Percentiles rank a stretch among this genome's conserved stretches.
These are phyloP conservation scores for Orthosia gracilis DNA, from an alignment of 2,888 invertebrate genomes.

Conservation along the genomic window DNA sequence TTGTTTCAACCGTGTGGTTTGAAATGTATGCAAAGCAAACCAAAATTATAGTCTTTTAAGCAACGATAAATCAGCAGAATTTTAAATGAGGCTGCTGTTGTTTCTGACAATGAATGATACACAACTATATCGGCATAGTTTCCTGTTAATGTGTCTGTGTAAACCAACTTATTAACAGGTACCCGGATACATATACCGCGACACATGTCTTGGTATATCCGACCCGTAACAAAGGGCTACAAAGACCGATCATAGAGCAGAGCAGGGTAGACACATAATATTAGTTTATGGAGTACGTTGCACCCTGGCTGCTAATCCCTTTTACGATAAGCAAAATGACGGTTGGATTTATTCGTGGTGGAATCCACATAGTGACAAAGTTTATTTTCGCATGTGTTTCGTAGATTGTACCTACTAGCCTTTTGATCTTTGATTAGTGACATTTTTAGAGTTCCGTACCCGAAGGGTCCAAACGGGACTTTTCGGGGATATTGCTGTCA, in stretches of 20 bases:
- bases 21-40: neutral
- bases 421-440: neutral
- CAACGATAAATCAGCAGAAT: neutral
- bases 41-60: neutral
- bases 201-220: slow-evolving; percentile 41
- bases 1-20: neutral
- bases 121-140: neutral
- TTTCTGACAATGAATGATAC: too few species aligned
- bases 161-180: slow-evolving; percentile 41
- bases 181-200: slow-evolving; percentile 19
- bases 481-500: too few species aligned
- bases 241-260: slow-evolving; percentile 17
- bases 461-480: too few species aligned
- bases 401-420: neutral
- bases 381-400: slow-evolving; percentile 19
- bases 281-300: slow-evolving; percentile 18
- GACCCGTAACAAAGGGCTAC: slow-evolving; percentile 32
- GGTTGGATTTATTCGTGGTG: slow-evolving; percentile 44
- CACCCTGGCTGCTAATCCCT: slow-evolving; percentile 25
- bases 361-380: slow-evolving; percentile 15
- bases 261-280: slow-evolving; percentile 26
- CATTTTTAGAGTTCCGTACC: too few species aligned
- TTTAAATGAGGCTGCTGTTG: too few species aligned
- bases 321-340: slow-evolving; percentile 7
- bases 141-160: neutral